Evolutionary conservation across 2,888 invertebrate species (phyloP).

Genomic region (Fragum fragum): DNA sequence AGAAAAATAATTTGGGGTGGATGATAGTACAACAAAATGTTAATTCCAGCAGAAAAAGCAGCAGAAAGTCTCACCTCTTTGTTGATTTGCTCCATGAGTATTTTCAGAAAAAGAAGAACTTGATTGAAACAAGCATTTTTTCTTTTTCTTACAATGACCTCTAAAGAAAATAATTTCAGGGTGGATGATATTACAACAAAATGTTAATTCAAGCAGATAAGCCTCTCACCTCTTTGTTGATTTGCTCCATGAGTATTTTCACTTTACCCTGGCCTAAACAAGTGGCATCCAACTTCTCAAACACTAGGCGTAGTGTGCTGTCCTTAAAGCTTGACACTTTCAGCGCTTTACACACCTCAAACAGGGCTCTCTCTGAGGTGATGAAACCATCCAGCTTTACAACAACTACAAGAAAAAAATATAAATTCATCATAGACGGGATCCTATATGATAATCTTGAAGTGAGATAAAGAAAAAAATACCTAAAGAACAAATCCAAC

Average conservation of each 20-base stretch:
- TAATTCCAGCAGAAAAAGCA: too few relatives aligned
- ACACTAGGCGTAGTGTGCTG: conserved; percentile 77
- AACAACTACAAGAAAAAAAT: too few relatives aligned
- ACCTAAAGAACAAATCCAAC: too few relatives aligned
- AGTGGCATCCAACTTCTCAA: conserved; percentile 81
- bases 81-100: conserved; percentile 81
- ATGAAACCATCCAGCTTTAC: conserved; percentile 83
- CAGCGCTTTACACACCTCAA: conserved; percentile 84
- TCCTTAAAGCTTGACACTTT: conserved; percentile 79
- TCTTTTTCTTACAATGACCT: too few relatives aligned
- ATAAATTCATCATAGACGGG: too few relatives aligned
- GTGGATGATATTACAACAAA: neutral
- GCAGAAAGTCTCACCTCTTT: conserved; percentile 71
- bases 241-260: conserved; percentile 79
- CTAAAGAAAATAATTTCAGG: too few relatives aligned
- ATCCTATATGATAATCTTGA: too few relatives aligned
- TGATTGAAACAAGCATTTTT: too few relatives aligned
- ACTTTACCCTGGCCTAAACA: conserved; percentile 81
- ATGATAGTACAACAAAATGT: too few relatives aligned
- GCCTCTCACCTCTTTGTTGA: conserved; percentile 79
- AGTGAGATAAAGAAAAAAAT: too few relatives aligned
- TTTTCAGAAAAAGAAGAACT: too few relatives aligned
- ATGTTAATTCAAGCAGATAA: neutral
- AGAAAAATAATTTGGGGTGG: too few relatives aligned
- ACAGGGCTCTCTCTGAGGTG: conserved; percentile 79